phyloP scores from a whole-genome alignment of 2,888 invertebrate genomes.

The Conistra vaccinii region DNA sequence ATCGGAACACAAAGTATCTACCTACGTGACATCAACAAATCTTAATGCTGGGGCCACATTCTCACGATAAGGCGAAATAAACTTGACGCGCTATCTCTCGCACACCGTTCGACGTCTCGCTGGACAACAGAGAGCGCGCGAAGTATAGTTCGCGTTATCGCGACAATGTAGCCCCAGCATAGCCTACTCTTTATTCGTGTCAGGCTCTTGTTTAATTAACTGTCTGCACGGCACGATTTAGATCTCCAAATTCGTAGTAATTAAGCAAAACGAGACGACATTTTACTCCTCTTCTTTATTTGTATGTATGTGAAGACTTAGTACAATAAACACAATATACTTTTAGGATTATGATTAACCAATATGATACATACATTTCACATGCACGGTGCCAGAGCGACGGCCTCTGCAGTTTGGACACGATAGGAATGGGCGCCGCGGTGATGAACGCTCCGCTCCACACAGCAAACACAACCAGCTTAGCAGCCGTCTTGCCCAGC shows the following conservation, averaged over 20 bases:
- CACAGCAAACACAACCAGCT: constrained; percentile 92
- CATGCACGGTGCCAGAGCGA: constrained; percentile 91
- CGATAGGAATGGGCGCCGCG: constrained; percentile 95
- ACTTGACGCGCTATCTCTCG: too few species aligned
- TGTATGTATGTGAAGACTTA: not conserved
- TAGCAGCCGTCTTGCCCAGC: constrained; percentile 93
- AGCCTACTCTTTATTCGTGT: not conserved
- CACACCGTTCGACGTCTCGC: too few species aligned
- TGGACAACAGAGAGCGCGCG: too few species aligned
- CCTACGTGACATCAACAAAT: constrained; percentile 15
- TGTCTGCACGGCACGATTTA: not conserved
- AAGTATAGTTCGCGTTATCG: too few species aligned
- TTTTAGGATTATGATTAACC: not conserved
- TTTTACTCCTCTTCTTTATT: not conserved
- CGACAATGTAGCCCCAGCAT: too few species aligned
- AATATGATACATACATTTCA: constrained; percentile 90
- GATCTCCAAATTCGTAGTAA: not conserved
- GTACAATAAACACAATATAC: not conserved
- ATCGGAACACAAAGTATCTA: constrained; percentile 3
- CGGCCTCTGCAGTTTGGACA: constrained; percentile 92
- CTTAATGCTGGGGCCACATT: too few species aligned
- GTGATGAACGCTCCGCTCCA: constrained; percentile 95
- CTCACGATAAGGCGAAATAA: too few species aligned
- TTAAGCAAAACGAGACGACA: not conserved
- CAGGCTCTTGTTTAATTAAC: constrained; percentile 2